phyloP scores from a whole-genome alignment of 2,113 vertebrate species.

The Cheirogaleus medius region DNA sequence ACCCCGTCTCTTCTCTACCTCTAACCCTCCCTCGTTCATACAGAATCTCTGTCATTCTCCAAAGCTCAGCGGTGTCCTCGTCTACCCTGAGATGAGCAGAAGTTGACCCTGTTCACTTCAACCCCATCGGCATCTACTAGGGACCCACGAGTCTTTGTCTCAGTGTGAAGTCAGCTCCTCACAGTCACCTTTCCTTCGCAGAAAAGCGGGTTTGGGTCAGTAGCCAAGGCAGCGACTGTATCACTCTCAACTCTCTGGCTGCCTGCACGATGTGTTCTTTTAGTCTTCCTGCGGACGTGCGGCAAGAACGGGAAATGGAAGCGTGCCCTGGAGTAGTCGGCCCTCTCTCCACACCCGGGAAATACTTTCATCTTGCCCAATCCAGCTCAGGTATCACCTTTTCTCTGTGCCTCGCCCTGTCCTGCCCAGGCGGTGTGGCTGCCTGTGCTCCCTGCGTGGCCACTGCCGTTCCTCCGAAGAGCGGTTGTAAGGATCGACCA shows the following conservation, averaged over 20 bases:
- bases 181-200: background rate
- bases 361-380: background rate
- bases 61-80: background rate
- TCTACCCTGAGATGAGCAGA: background rate
- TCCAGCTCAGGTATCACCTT: background rate
- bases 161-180: background rate
- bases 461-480: background rate
- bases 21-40: background rate
- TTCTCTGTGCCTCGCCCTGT: background rate
- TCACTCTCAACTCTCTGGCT: background rate
- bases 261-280: too few species aligned
- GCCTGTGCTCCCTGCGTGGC: background rate
- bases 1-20: background rate
- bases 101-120: background rate
- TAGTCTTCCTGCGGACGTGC: background rate
- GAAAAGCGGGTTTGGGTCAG: background rate
- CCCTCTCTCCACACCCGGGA: background rate
- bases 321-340: background rate
- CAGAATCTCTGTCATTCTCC: background rate
- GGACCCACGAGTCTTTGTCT: background rate
- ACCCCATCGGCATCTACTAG: fast-evolving
- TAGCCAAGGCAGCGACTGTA: background rate
- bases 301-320: background rate
- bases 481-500: too few species aligned
- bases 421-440: background rate